Evolutionary conservation across 2,113 vertebrate species (phyloP), one percentile per base, ranked within the genome.

Genomic region (Austrofundulus limnaeus): DNA sequence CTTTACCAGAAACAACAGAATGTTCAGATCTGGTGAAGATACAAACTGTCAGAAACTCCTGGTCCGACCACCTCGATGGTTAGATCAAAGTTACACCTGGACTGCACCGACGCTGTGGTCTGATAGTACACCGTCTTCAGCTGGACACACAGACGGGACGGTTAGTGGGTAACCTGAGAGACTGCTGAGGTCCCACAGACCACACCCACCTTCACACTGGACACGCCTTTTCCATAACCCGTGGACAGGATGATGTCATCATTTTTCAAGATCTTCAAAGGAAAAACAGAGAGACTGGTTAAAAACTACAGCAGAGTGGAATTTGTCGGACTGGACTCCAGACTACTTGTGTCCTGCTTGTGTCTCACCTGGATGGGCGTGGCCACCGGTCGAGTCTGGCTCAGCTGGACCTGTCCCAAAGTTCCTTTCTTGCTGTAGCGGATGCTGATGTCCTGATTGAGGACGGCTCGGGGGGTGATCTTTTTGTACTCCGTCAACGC

Each of bases 71-170:
- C 17, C n/a, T 90, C 82, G 1, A 92, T 74, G 0, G 55, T 78
- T 4, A 89, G n/a, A 21, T 95, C 83, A 84, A 98, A 98, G 86
- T 88, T 83, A 86, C 97, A 98, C 0, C 70, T 67, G 43, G 49
- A 14, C 16, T 91, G 81, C 6, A 90, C 74, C 45, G 88, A 83
- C 1, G 92, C 81, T 1, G 88, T 72, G 0, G 86, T 95, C 81
- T 89, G 88, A 19, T 96, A 94, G 74, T 91, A 96, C 3, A 96
- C 90, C 0, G 93, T 96, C 87, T 65, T 94, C 71, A 98, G 78
- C 97, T 99, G 66, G 15, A 82, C n/a, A 25, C 77, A 66, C 13
- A 66, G 45, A 0, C 7, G 15, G 4, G 13, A 4, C 0, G 0
- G n/a, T 56, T 59, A 19, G 4, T 50, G 16, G 2, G 25, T 1